phyloP scores from a whole-genome alignment of 1,140 invertebrate genomes.

The Odontomachus brunneus region DNA sequence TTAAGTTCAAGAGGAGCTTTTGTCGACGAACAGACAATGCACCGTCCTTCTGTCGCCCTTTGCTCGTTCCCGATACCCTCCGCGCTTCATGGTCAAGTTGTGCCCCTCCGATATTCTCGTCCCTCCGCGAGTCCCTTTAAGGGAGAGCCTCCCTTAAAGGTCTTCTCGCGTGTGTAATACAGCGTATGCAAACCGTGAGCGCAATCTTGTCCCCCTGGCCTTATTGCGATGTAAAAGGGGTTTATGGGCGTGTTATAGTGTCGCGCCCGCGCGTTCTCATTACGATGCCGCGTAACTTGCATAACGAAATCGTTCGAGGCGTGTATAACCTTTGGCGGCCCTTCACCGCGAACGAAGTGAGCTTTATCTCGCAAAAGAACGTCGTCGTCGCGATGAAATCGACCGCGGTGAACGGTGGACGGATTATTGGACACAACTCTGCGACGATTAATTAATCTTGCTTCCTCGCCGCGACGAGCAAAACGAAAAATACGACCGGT shows the following conservation, averaged over 20 bases:
- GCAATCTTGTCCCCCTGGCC: slow-evolving; percentile 12
- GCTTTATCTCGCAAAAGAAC: slow-evolving; percentile 29
- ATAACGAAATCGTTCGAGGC: slow-evolving; percentile 18
- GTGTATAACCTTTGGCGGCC: slow-evolving; percentile 18
- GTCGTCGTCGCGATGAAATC: slow-evolving; percentile 18
- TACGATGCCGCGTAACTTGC: slow-evolving; percentile 21
- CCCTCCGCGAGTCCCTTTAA: slow-evolving; percentile 58
- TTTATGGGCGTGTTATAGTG: slow-evolving; percentile 26
- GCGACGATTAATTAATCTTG: slow-evolving; percentile 68
- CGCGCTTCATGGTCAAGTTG: slow-evolving; percentile 68
- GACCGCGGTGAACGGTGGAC: not conserved
- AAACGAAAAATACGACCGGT: slow-evolving; percentile 33
- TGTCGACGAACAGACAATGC: slow-evolving; percentile 60
- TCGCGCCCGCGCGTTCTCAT: slow-evolving; percentile 6
- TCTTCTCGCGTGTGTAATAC: slow-evolving; percentile 11
- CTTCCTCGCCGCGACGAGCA: slow-evolving; percentile 42
- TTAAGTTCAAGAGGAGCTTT: slow-evolving; percentile 54
- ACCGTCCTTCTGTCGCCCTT: slow-evolving; percentile 38
- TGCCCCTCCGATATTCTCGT: slow-evolving; percentile 62
- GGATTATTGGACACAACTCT: slow-evolving; percentile 35
- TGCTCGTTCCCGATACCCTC: slow-evolving; percentile 36
- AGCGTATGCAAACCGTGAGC: slow-evolving; percentile 60
- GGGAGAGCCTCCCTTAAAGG: slow-evolving; percentile 62
- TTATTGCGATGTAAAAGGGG: slow-evolving; percentile 54
- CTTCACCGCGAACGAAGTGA: not conserved